Conservation (phyloP, 2,797 vertebrate species). For the Sebastolobus altivelis region DNA sequence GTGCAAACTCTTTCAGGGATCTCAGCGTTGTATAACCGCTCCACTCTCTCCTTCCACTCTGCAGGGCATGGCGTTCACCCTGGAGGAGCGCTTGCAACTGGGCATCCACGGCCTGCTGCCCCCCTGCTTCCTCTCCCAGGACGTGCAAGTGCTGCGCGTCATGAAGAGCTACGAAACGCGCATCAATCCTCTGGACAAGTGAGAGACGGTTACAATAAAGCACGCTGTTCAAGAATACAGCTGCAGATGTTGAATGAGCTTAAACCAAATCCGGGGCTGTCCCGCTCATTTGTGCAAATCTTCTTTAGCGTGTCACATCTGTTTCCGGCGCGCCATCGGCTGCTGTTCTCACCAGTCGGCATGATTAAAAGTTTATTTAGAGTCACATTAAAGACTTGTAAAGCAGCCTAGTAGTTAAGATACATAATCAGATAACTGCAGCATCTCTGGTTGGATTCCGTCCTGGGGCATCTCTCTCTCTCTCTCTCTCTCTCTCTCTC, state of each 20-base stretch:
- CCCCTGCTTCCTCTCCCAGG: slow-evolving; percentile 97
- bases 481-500: too few relatives aligned
- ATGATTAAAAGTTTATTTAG: neutral
- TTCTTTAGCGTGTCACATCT: slow-evolving; percentile 12
- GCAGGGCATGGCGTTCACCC: slow-evolving; percentile 97
- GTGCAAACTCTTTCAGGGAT: neutral
- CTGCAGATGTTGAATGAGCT: slow-evolving; percentile 21
- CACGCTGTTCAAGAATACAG: neutral
- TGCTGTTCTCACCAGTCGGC: neutral
- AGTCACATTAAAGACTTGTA: neutral
- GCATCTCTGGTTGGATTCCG: neutral
- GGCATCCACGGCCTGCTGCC: slow-evolving; percentile 98
- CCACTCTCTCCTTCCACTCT: slow-evolving; percentile 41
- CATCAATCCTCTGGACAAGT: slow-evolving; percentile 94
- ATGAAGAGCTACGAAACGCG: slow-evolving; percentile 95
- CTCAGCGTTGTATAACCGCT: slow-evolving; percentile 23
- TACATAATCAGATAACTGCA: neutral
- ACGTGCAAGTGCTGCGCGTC: slow-evolving; percentile 95
- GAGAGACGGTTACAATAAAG: slow-evolving; percentile 54
- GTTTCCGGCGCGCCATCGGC: neutral
- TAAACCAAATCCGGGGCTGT: neutral
- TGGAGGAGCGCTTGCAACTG: slow-evolving; percentile 95
- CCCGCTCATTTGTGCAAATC: slow-evolving; percentile 3
- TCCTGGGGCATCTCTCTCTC: neutral
- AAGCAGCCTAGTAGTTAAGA: neutral